phyloP scores from a whole-genome alignment of 1,140 invertebrate species.

The Panagrolaimus sp. region DNA sequence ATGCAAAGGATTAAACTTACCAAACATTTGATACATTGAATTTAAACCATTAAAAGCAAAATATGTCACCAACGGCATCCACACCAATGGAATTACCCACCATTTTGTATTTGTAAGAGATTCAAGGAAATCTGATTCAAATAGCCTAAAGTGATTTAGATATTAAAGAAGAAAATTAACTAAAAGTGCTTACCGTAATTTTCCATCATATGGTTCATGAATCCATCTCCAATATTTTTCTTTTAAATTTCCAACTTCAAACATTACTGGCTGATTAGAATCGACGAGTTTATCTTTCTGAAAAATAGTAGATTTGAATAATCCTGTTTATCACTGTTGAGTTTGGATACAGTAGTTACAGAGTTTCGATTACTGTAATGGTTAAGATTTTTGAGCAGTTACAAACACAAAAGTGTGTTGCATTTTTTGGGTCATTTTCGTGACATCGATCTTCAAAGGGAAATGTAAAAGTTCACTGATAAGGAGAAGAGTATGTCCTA shows the following conservation, averaged over 20 bases:
- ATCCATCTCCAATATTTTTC: conserved; percentile 63
- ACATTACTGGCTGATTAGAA: conserved; percentile 60
- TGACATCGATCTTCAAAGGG: no score
- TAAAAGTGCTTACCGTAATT: no score
- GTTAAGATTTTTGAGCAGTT: no score
- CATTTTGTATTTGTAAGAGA: conserved; percentile 60
- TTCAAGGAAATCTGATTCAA: conserved; percentile 61
- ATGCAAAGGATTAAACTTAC: conserved; percentile 31
- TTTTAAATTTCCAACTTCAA: conserved; percentile 59
- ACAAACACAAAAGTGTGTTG: no score
- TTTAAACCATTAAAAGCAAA: conserved; percentile 40
- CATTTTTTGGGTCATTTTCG: no score
- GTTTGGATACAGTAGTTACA: no score
- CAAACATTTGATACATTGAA: conserved; percentile 20
- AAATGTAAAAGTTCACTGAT: no score
- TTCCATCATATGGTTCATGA: conserved; percentile 61
- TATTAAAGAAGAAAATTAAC: no score
- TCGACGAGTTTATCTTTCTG: conserved; percentile 60
- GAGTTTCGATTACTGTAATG: no score
- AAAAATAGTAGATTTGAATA: conserved; percentile 8
- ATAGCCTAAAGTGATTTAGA: no score
- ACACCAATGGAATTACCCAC: conserved; percentile 62
- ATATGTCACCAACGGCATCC: conserved; percentile 60
- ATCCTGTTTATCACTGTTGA: no score
- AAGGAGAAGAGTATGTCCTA: no score